These are phyloP conservation scores for Sorex fumeus DNA, from an alignment of 2,113 vertebrate genomes.

Conservation along the genomic window DNA sequence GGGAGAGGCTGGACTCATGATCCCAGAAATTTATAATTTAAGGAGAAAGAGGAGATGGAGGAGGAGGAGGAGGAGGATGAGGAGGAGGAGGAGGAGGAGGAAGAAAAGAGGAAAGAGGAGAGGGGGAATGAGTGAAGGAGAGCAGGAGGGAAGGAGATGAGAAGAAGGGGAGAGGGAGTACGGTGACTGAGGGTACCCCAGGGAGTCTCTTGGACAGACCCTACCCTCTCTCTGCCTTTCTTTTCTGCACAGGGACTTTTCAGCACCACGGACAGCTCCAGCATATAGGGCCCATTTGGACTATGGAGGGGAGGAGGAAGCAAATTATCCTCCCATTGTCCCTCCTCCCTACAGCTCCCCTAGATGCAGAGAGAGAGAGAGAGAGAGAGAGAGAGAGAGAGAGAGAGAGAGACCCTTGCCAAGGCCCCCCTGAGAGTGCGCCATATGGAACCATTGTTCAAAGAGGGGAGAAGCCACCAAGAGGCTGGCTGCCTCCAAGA, in stretches of 20 bases:
- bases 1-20: background rate
- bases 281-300: no score
- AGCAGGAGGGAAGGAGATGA: background rate
- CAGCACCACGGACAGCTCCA: conserved; percentile 57
- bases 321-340: background rate
- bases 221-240: background rate
- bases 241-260: background rate
- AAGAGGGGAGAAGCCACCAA: background rate
- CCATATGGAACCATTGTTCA: background rate
- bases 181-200: accelerated
- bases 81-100: background rate
- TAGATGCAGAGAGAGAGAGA: background rate
- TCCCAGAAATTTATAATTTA: background rate
- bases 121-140: background rate
- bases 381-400: background rate
- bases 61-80: background rate
- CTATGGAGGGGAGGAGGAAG: background rate
- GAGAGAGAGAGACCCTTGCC: no score
- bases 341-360: background rate
- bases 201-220: background rate
- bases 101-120: background rate
- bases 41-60: background rate
- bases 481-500: background rate
- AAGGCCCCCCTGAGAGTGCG: background rate
- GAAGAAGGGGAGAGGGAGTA: background rate